A percentile compares a stretch with the other conserved stretches of the same genome.
Evolutionary conservation across 1,140 invertebrate species (phyloP).

Genomic region (Episyrphus balteatus): DNA sequence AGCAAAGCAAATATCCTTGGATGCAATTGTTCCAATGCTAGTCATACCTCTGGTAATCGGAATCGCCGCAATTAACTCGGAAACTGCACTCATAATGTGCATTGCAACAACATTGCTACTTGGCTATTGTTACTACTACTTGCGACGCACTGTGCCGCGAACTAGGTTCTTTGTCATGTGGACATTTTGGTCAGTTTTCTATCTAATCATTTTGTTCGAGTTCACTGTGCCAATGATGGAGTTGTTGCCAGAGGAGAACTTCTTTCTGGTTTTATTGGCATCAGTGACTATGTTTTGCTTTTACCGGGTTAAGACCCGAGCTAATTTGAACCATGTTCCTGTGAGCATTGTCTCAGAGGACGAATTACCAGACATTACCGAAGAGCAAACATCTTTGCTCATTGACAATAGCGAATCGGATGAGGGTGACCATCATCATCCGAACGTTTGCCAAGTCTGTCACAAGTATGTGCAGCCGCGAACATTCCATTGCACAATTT

Average conservation of each 20-base stretch:
- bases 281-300: conserved; percentile 20
- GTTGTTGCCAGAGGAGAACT: conserved; percentile 38
- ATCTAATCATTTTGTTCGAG: conserved; percentile 35
- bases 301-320: conserved; percentile 18
- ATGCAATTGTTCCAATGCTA: conserved; percentile 32
- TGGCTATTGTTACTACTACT: conserved; percentile 25
- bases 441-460: conserved; percentile 27
- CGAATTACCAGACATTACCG: conserved; percentile 25
- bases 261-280: conserved; percentile 30
- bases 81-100: conserved; percentile 34
- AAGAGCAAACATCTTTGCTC: conserved; percentile 12
- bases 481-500: conserved; percentile 27
- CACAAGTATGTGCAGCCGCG: conserved; percentile 22
- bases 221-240: conserved; percentile 34
- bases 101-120: conserved; percentile 29
- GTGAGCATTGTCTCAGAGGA: conserved; percentile 18
- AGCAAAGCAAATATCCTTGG: conserved; percentile 37
- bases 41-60: conserved; percentile 35
- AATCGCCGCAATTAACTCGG: conserved; percentile 36
- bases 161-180: conserved; percentile 38
- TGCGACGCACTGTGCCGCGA: conserved; percentile 18
- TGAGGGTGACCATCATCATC: conserved; percentile 12
- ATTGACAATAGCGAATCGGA: conserved; percentile 16
- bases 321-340: conserved; percentile 20
- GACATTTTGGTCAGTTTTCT: conserved; percentile 32